A percentile compares a stretch with the other conserved stretches of the same genome.
Evolutionary conservation across 2,888 invertebrate genomes (phyloP).

Genomic region (Abrostola tripartita): DNA sequence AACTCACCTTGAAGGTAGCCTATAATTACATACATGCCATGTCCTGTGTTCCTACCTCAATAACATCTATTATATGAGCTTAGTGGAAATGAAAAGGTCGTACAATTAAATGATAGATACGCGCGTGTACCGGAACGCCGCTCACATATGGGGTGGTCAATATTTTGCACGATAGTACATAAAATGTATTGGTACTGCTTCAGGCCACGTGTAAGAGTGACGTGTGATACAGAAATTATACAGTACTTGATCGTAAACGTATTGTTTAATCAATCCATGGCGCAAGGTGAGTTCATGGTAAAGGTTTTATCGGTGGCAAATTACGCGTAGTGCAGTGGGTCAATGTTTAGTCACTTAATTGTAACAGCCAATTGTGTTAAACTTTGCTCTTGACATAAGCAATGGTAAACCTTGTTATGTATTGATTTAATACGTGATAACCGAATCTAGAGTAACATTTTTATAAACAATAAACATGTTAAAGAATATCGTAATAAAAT

Average conservation of each 20-base stretch:
- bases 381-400: conserved; percentile 20
- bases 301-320: conserved; percentile 63
- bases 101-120: neutral
- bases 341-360: conserved; percentile 60
- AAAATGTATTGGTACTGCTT: conserved; percentile 9
- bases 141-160: neutral
- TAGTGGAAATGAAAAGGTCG: neutral
- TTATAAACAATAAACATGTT: conserved; percentile 17
- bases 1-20: conserved; percentile 32
- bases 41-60: neutral
- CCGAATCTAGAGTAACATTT: conserved; percentile 12
- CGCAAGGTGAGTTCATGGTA: conserved; percentile 60
- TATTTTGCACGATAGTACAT: conserved; percentile 9
- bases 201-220: conserved; percentile 37
- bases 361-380: conserved; percentile 30
- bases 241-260: conserved; percentile 38
- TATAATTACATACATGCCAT: conserved; percentile 9
- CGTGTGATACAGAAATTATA: conserved; percentile 32
- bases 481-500: neutral
- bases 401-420: conserved; percentile 22
- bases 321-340: conserved; percentile 59
- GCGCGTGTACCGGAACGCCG: neutral
- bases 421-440: conserved; percentile 21
- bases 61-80: neutral
- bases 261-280: conserved; percentile 48